Evolutionary conservation across 2,888 invertebrate genomes (phyloP).

Genomic region (Thumatha senex): DNA sequence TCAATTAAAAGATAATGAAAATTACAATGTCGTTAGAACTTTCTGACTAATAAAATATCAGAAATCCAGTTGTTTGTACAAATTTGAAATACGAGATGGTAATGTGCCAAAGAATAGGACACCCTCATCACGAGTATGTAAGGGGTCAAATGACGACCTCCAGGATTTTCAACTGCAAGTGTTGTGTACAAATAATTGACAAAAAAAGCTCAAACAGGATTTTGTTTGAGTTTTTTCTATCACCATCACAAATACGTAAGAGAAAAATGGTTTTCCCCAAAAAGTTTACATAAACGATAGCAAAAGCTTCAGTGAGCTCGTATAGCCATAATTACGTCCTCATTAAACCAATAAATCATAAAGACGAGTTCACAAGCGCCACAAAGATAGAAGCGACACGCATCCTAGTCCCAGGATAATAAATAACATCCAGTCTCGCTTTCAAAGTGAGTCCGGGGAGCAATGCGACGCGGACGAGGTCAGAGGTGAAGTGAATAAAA

Average conservation of each 20-base stretch:
- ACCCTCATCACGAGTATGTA: no score
- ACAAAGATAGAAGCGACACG: conserved; percentile 78
- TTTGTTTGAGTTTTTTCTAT: no score
- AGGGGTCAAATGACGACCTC: no score
- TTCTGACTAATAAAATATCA: no score
- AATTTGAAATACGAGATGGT: no score
- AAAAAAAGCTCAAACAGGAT: no score
- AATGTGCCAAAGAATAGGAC: no score
- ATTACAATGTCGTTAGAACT: no score
- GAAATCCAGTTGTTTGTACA: no score
- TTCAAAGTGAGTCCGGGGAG: conserved; percentile 80
- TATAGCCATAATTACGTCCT: conserved; percentile 74
- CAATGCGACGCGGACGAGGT: conserved; percentile 81
- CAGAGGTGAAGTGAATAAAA: conserved; percentile 83
- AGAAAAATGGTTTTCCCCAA: conserved; percentile 12
- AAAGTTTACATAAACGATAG: conserved; percentile 17
- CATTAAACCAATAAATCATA: conserved; percentile 77
- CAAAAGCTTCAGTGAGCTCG: conserved; percentile 35
- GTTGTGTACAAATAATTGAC: no score
- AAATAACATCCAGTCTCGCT: conserved; percentile 80
- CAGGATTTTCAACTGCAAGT: no score
- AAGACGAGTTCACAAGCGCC: conserved; percentile 73
- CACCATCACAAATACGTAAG: not conserved
- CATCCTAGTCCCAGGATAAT: conserved; percentile 75
- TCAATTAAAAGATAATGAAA: no score